These are phyloP conservation scores for Macrophya annulata DNA, from an alignment of 2,888 invertebrate species.

Conservation along the genomic window DNA sequence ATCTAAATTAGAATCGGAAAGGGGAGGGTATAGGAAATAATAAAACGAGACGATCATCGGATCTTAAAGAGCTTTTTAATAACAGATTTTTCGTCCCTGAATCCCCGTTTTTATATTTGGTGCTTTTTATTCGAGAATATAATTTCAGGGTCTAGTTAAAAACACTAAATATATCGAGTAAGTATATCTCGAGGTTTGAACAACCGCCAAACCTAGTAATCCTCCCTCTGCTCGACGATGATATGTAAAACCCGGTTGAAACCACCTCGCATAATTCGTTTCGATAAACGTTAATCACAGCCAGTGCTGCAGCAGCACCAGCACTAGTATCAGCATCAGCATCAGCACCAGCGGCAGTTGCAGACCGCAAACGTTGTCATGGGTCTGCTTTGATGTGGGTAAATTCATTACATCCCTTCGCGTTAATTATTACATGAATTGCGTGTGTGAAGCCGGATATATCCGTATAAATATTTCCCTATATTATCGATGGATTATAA, in stretches of 20 bases:
- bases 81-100: background rate
- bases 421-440: conserved; percentile 63
- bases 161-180: background rate
- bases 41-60: background rate
- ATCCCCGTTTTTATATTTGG: background rate
- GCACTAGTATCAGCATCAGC: background rate
- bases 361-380: conserved; percentile 68
- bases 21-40: background rate
- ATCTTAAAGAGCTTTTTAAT: conserved; percentile 34
- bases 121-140: background rate
- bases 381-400: conserved; percentile 70
- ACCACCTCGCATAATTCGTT: conserved; percentile 39
- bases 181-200: conserved; percentile 6
- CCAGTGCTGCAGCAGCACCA: background rate
- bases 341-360: background rate
- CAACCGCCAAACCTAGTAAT: background rate
- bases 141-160: background rate
- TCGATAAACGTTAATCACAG: conserved; percentile 55
- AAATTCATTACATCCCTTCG: conserved; percentile 69
- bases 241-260: background rate
- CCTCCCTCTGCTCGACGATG: background rate
- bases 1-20: background rate
- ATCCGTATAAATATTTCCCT: conserved; percentile 34
- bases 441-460: background rate
- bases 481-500: conserved; percentile 5